phyloP scores from a whole-genome alignment of 2,113 vertebrate species.

The Microtus montanus region DNA sequence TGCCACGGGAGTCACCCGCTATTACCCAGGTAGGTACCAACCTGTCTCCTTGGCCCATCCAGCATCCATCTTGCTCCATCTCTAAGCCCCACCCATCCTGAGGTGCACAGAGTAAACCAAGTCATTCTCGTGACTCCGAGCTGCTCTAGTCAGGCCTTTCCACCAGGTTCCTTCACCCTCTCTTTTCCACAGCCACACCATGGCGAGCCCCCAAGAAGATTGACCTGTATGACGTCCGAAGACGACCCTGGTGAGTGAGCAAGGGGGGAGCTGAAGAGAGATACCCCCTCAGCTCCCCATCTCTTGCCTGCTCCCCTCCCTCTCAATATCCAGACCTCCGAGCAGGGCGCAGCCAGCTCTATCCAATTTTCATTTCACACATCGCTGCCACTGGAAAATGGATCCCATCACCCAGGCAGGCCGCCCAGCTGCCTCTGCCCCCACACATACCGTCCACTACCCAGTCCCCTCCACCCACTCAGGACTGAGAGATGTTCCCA shows the following conservation, averaged over 20 bases:
- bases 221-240: constrained; percentile 97
- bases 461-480: background rate
- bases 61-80: background rate
- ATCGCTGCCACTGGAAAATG: constrained; percentile 81
- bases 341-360: constrained; percentile 81
- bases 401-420: constrained; percentile 75
- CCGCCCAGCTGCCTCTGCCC: constrained; percentile 76
- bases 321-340: constrained; percentile 72
- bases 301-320: constrained; percentile 58
- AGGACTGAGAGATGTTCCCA: background rate
- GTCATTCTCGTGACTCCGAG: background rate
- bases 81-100: background rate
- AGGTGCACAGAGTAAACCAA: background rate
- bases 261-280: background rate
- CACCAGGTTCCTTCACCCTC: background rate
- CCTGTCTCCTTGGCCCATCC: background rate
- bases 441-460: background rate
- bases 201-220: constrained; percentile 99
- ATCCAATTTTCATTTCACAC: constrained; percentile 86
- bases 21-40: constrained; percentile 92
- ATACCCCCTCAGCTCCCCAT: background rate
- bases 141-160: background rate
- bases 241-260: constrained; percentile 95
- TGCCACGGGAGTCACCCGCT: constrained; percentile 97
- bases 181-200: constrained; percentile 89